Evolutionary conservation across 92 coral and sea anemone genomes (phyloP).

Genomic region (Paramuricea clavata): DNA sequence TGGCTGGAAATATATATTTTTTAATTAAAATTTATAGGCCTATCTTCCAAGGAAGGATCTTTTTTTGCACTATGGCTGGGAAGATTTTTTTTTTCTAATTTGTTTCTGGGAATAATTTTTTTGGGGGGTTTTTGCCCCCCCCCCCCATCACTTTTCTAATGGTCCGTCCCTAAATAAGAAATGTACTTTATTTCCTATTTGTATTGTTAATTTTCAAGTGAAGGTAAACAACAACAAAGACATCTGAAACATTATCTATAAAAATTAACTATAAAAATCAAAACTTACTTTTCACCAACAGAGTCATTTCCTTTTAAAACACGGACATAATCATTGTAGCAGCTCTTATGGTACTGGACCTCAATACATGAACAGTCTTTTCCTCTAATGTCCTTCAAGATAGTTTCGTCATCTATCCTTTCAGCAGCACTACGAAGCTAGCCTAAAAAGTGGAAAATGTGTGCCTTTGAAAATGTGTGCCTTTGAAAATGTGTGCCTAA

Average conservation of each 20-base stretch:
- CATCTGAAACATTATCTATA: background rate
- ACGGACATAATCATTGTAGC: slow-evolving; percentile 41
- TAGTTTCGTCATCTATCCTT: slow-evolving; percentile 30
- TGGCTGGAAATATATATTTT: no score
- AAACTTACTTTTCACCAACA: slow-evolving; percentile 32
- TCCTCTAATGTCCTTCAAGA: slow-evolving; percentile 47
- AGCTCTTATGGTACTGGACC: slow-evolving; percentile 43
- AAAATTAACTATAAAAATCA: background rate
- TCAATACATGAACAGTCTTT: slow-evolving; percentile 51
- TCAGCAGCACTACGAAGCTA: slow-evolving; percentile 33
- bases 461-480: no score
- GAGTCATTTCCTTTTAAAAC: slow-evolving; percentile 30
- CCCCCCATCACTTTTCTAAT: no score
- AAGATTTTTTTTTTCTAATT: no score
- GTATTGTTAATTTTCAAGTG: background rate
- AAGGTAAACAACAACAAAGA: background rate
- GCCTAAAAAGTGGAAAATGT: slow-evolving; percentile 24
- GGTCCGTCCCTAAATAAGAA: no score
- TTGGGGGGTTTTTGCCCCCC: no score
- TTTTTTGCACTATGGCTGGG: no score
- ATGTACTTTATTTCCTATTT: no score
- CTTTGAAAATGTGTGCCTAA: no score
- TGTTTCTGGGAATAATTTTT: no score
- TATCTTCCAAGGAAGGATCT: no score
- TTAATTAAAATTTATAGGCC: no score